Conservation (phyloP, 2,888 invertebrate genomes). For the Drosophila kanekoi region DNA sequence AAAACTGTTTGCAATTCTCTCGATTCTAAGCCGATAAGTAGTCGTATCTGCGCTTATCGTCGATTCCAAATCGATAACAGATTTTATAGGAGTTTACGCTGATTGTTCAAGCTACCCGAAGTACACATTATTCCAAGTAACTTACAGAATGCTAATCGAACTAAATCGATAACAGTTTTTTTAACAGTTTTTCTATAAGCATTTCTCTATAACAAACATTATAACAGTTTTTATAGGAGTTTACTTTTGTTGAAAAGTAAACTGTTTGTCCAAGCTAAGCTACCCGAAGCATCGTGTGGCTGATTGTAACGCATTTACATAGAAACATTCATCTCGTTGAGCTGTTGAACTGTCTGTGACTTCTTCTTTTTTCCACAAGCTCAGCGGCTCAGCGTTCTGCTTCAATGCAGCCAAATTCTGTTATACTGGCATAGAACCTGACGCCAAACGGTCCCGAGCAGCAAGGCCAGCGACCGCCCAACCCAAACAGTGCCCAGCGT, state of each 20-base stretch:
- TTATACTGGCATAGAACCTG: constrained; percentile 62
- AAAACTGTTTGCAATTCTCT: too few relatives aligned
- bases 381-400: constrained; percentile 72
- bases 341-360: constrained; percentile 42
- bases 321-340: constrained; percentile 48
- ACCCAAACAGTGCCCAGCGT: constrained; percentile 58
- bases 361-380: constrained; percentile 67
- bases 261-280: neutral
- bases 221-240: too few relatives aligned
- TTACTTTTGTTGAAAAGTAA: too few relatives aligned
- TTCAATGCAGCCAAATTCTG: constrained; percentile 79
- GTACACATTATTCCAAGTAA: too few relatives aligned
- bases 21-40: too few relatives aligned
- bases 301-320: constrained; percentile 60
- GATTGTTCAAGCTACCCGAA: too few relatives aligned
- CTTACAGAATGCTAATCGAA: too few relatives aligned
- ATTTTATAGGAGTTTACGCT: neutral
- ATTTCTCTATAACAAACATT: too few relatives aligned
- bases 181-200: neutral
- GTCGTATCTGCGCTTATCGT: too few relatives aligned
- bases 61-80: too few relatives aligned
- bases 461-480: constrained; percentile 8
- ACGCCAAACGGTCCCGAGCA: constrained; percentile 46
- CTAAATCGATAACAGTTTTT: neutral
- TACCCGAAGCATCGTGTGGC: neutral